These are phyloP conservation scores for Elegia similella DNA, from an alignment of 2,888 invertebrate species.

Conservation along the genomic window DNA sequence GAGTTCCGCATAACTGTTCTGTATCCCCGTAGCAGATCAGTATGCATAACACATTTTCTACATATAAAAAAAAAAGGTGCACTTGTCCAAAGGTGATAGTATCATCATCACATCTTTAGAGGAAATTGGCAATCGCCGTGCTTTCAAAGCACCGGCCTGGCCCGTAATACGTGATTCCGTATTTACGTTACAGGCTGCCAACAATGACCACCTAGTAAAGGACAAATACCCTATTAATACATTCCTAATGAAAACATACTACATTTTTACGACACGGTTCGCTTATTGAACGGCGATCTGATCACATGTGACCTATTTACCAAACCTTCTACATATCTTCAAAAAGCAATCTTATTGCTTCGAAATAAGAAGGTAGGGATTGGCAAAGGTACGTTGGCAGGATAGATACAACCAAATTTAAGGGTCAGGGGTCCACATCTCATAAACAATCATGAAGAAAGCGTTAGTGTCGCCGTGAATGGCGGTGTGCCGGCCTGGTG, in stretches of 20 bases:
- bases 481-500: conserved; percentile 5
- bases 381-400: conserved; percentile 4
- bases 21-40: too few species aligned
- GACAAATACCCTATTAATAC: conserved; percentile 1
- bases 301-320: conserved; percentile 12
- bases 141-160: too few species aligned
- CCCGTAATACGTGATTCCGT: not conserved
- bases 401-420: conserved; percentile 16
- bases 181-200: not conserved
- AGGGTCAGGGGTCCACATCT: conserved; percentile 30
- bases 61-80: too few species aligned
- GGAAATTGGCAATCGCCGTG: too few species aligned
- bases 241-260: conserved; percentile 18
- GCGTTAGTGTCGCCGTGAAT: conserved; percentile 31
- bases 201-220: not conserved
- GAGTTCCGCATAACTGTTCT: too few species aligned
- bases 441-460: conserved; percentile 40
- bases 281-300: conserved; percentile 14
- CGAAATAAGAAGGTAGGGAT: not conserved
- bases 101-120: too few species aligned
- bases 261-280: conserved; percentile 12
- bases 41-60: too few species aligned
- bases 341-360: conserved; percentile 5
- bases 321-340: not conserved
- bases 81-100: too few species aligned